phyloP scores from a whole-genome alignment of 2,888 invertebrate genomes.

The Synergus itoensis region DNA sequence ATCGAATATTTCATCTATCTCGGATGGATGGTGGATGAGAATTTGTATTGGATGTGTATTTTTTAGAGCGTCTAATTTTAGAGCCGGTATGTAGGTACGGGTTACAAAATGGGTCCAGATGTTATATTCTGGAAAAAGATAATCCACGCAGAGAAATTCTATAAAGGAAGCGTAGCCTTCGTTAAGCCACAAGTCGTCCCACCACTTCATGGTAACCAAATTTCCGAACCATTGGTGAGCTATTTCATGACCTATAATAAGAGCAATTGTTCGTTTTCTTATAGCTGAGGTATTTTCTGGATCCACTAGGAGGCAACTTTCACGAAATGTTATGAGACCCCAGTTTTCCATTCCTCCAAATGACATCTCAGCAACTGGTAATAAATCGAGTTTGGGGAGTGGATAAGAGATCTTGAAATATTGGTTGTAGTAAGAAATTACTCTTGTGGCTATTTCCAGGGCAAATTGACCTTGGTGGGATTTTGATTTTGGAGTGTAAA shows the following conservation, averaged over 20 bases:
- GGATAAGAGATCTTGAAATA: conserved; percentile 98
- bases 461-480: conserved; percentile 95
- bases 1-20: conserved; percentile 98
- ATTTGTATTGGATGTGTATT: conserved; percentile 98
- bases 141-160: conserved; percentile 95
- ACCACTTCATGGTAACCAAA: conserved; percentile 98
- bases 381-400: conserved; percentile 96
- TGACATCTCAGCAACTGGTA: conserved; percentile 97
- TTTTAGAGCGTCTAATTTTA: conserved; percentile 92
- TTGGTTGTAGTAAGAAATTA: conserved; percentile 95
- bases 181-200: conserved; percentile 97
- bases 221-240: conserved; percentile 99
- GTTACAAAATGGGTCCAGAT: conserved; percentile 98
- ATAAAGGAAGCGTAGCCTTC: conserved; percentile 98
- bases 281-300: conserved; percentile 92
- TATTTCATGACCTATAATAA: conserved; percentile 94
- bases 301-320: conserved; percentile 94
- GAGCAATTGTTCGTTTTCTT: conserved; percentile 90
- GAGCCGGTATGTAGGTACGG: conserved; percentile 90
- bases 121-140: conserved; percentile 95
- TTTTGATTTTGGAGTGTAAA: conserved; percentile 93
- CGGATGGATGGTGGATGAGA: conserved; percentile 94
- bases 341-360: conserved; percentile 99
- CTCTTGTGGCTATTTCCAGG: conserved; percentile 92
- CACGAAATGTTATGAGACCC: conserved; percentile 87